These are phyloP conservation scores for Pseudomyrmex pallidus DNA, from an alignment of 1,140 invertebrate species.

Conservation along the genomic window DNA sequence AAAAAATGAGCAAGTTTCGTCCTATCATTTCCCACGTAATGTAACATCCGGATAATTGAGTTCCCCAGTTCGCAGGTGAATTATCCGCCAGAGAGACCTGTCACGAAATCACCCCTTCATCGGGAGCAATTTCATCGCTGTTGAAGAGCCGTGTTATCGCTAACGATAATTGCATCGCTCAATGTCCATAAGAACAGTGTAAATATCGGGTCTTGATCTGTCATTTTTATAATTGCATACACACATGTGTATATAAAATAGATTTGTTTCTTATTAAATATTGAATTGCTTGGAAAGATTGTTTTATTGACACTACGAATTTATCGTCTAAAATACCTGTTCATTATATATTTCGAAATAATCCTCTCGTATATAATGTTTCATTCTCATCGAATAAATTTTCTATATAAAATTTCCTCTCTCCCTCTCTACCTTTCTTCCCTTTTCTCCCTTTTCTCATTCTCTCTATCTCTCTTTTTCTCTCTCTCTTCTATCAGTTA, in stretches of 20 bases:
- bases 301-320: too few species aligned
- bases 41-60: constrained; percentile 68
- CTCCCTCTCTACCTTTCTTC: constrained; percentile 58
- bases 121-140: constrained; percentile 46
- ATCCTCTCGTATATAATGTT: too few species aligned
- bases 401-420: too few species aligned
- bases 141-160: constrained; percentile 47
- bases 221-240: constrained; percentile 5
- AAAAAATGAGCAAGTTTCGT: constrained; percentile 44
- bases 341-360: too few species aligned
- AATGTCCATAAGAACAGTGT: constrained; percentile 26
- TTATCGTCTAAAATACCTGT: too few species aligned
- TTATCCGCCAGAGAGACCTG: constrained; percentile 61
- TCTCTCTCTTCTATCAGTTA: constrained; percentile 52
- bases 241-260: too few species aligned
- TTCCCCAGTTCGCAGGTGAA: constrained; percentile 65
- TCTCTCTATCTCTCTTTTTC: constrained; percentile 9
- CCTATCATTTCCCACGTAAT: constrained; percentile 69
- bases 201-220: neutral
- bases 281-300: too few species aligned
- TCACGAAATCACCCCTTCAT: constrained; percentile 67
- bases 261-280: too few species aligned
- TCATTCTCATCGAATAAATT: too few species aligned
- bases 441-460: constrained; percentile 63
- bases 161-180: constrained; percentile 56